These are phyloP conservation scores for Eleutherodactylus coqui DNA, from an alignment of 2,797 vertebrate species.

Conservation along the genomic window DNA sequence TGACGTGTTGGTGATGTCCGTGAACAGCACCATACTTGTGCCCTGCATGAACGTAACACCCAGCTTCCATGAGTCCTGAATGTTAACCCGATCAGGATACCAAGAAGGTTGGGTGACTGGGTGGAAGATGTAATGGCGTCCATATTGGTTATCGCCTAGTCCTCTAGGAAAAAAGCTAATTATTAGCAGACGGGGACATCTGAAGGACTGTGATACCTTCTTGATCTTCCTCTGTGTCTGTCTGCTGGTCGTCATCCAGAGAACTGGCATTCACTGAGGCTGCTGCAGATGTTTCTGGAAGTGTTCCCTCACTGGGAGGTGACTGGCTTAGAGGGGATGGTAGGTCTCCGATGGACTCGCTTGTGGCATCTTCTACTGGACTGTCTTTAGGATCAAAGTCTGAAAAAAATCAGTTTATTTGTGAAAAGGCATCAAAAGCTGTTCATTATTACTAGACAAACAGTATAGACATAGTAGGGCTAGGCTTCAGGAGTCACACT, in stretches of 20 bases:
- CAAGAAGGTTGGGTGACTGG: neutral
- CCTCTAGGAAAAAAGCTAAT: neutral
- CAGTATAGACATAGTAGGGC: neutral
- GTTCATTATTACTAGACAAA: neutral
- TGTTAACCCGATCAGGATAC: neutral
- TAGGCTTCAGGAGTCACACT: neutral
- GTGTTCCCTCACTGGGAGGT: constrained; percentile 67
- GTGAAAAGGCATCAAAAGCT: neutral
- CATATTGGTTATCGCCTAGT: neutral
- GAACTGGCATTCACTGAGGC: constrained; percentile 57
- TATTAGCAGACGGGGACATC: neutral
- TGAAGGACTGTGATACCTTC: constrained; percentile 71
- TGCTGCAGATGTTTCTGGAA: constrained; percentile 66
- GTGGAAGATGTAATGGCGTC: neutral
- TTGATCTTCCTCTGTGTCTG: constrained; percentile 69
- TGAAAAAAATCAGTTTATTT: constrained; percentile 67
- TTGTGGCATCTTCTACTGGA: constrained; percentile 66
- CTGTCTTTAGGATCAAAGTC: constrained; percentile 74
- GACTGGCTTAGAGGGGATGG: constrained; percentile 69
- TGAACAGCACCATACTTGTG: no score
- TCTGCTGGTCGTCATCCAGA: constrained; percentile 67
- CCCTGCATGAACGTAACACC: no score
- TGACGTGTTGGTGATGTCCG: no score
- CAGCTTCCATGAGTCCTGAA: no score
- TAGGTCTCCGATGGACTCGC: constrained; percentile 66